These are phyloP conservation scores for Dermatemys mawii DNA, from an alignment of 2,113 vertebrate species.

Conservation along the genomic window DNA sequence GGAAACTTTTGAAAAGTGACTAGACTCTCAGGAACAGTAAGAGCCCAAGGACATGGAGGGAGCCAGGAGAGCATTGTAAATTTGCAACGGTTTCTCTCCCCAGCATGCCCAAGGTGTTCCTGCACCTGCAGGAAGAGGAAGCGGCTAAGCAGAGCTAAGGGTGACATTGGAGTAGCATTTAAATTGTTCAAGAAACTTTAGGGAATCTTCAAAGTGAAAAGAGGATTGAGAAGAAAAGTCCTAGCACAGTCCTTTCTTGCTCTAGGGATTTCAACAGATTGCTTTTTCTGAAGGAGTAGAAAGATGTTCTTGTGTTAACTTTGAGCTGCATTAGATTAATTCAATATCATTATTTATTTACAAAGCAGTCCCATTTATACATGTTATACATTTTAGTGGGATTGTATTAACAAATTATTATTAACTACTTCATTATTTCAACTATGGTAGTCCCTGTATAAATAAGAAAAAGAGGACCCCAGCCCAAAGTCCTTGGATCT, in stretches of 20 bases:
- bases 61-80: not conserved
- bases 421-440: not conserved
- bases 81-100: not conserved
- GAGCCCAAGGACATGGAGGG: not conserved
- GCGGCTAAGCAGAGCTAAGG: not conserved
- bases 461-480: too few species aligned
- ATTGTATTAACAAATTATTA: not conserved
- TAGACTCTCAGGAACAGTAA: not conserved
- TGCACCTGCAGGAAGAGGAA: not conserved
- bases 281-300: too few species aligned
- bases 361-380: not conserved
- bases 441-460: not conserved
- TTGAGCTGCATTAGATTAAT: too few species aligned
- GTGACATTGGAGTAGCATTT: not conserved
- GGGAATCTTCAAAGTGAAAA: rapidly evolving
- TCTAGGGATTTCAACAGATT: too few species aligned
- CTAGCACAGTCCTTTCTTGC: not conserved
- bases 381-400: not conserved
- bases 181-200: not conserved
- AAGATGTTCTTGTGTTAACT: too few species aligned
- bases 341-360: too few species aligned
- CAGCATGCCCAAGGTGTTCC: not conserved
- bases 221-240: not conserved
- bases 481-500: not conserved
- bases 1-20: not conserved